Evolutionary conservation across 2,797 vertebrate species (phyloP).

Genomic region (Cossypha niveicapilla): DNA sequence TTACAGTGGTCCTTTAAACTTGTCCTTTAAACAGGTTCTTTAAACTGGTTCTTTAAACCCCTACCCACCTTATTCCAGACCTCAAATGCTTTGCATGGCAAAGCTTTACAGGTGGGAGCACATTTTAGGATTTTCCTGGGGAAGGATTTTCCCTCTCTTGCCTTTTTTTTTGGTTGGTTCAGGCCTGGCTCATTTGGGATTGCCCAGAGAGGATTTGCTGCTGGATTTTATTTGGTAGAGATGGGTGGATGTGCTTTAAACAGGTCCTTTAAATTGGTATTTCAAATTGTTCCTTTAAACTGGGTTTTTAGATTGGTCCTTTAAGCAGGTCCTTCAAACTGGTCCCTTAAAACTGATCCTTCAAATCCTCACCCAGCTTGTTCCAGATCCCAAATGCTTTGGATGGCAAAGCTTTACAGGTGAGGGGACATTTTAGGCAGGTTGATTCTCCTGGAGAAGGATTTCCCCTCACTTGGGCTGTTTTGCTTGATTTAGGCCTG

Average conservation of each 20-base stretch:
- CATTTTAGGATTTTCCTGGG: too few relatives aligned
- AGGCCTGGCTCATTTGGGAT: background rate
- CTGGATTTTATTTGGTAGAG: slow-evolving; percentile 55
- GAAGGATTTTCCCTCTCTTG: too few relatives aligned
- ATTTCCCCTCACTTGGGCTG: slow-evolving; percentile 60
- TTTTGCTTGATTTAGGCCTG: background rate
- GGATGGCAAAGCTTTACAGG: background rate
- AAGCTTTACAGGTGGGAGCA: too few relatives aligned
- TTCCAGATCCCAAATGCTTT: background rate
- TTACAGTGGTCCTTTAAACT: too few relatives aligned
- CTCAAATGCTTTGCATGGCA: too few relatives aligned
- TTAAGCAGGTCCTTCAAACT: background rate
- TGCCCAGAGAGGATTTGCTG: background rate
- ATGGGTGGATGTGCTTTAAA: slow-evolving; percentile 53
- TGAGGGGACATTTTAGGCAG: background rate
- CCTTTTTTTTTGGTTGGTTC: slow-evolving; percentile 30
- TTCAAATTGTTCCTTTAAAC: background rate
- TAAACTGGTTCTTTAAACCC: too few relatives aligned
- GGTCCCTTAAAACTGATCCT: background rate
- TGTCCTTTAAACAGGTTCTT: too few relatives aligned
- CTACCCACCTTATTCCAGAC: too few relatives aligned
- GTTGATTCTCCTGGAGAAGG: slow-evolving; percentile 20
- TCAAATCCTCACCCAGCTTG: background rate
- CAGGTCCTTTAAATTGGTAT: background rate
- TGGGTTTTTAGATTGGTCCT: background rate